Conservation (phyloP, 2,113 vertebrate species). For the rabbit (Oryctolagus cuniculus) region mOryCun1.1 NC_091432.1:124901001-124901500, state of each 20-base stretch:
- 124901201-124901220: not conserved
- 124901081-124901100: not conserved
- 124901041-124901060: not conserved
- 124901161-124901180: not conserved
- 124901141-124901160: not conserved
- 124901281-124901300: too few species aligned
- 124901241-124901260: fast-evolving
- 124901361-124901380: too few species aligned
- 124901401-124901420: too few species aligned
- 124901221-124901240: not conserved
- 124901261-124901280: not conserved
- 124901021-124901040: not conserved
- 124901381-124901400: too few species aligned
- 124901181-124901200: not conserved
- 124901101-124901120: not conserved
- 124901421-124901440: too few species aligned
- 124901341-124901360: not conserved
- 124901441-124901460: too few species aligned
- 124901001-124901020: not conserved
- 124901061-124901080: not conserved
- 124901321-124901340: not conserved
- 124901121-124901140: not conserved
- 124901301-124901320: not conserved
- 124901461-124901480: too few species aligned
- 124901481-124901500: too few species aligned